Percentiles rank a stretch among this genome's conserved stretches.
Conservation (phyloP, 2,888 invertebrate genomes). For the Xestia sexstrigata region DNA sequence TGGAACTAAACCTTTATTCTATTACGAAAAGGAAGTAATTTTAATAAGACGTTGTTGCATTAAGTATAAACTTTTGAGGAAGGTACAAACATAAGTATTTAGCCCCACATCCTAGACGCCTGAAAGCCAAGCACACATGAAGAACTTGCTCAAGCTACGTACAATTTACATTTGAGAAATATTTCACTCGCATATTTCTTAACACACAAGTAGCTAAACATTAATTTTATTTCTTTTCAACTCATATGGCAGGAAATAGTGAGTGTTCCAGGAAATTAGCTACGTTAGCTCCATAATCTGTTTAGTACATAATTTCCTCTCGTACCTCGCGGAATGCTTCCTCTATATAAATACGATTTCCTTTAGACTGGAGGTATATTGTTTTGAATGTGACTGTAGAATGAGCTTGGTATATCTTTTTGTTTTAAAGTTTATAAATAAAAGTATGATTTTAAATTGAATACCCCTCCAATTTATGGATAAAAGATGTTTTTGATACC, state of each 20-base stretch:
- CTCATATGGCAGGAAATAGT: slow-evolving; percentile 67
- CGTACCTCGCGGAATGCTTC: slow-evolving; percentile 70
- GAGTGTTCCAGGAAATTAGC: slow-evolving; percentile 84
- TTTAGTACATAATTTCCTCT: slow-evolving; percentile 86
- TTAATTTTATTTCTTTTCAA: slow-evolving; percentile 56
- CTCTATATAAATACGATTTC: slow-evolving; percentile 76
- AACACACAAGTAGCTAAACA: slow-evolving; percentile 27
- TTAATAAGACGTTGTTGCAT: neutral
- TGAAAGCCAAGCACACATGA: slow-evolving; percentile 1
- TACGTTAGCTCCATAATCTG: slow-evolving; percentile 83
- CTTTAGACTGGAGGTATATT: slow-evolving; percentile 62
- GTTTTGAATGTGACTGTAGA: slow-evolving; percentile 36
- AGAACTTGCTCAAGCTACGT: neutral
- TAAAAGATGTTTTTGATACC: neutral
- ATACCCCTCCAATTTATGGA: neutral
- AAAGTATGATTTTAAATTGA: neutral
- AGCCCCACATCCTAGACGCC: neutral
- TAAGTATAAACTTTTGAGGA: neutral
- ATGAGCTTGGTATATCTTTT: neutral
- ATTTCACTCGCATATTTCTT: slow-evolving; percentile 30
- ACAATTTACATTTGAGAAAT: slow-evolving; percentile 1
- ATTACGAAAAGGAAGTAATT: neutral
- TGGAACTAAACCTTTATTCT: neutral
- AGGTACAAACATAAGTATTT: too few species aligned
- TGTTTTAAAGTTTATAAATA: neutral